Evolutionary conservation across 1,140 invertebrate species (phyloP).

Genomic region (Antheraea pernyi): DNA sequence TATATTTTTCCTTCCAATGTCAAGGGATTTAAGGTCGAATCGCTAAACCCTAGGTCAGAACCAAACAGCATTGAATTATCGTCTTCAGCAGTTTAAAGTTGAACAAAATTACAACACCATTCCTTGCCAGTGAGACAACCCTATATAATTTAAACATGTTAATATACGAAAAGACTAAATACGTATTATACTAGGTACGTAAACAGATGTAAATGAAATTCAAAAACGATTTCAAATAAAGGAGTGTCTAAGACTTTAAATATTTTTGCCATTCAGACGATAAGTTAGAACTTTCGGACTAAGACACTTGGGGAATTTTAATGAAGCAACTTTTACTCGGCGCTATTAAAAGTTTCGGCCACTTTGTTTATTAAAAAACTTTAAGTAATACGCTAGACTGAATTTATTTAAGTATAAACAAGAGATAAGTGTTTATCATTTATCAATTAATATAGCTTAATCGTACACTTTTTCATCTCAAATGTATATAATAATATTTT

Average conservation of each 20-base stretch:
- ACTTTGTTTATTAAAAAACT: constrained; percentile 30
- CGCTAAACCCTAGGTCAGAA: too few relatives aligned
- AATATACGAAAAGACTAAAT: too few relatives aligned
- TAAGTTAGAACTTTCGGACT: background rate
- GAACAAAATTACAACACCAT: too few relatives aligned
- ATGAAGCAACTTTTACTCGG: constrained; percentile 26
- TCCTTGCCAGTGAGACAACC: too few relatives aligned
- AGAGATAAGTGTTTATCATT: background rate
- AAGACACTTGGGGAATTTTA: constrained; percentile 11
- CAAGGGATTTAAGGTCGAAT: too few relatives aligned
- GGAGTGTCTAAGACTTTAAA: background rate
- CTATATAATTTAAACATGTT: too few relatives aligned
- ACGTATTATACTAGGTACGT: background rate
- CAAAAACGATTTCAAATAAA: background rate
- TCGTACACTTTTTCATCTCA: too few relatives aligned
- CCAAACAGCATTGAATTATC: too few relatives aligned
- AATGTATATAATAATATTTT: too few relatives aligned
- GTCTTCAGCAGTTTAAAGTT: too few relatives aligned
- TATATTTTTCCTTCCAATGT: too few relatives aligned
- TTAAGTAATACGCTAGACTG: constrained; percentile 17
- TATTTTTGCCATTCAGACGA: background rate
- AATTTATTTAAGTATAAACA: constrained; percentile 8
- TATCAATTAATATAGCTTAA: background rate
- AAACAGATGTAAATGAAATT: constrained; percentile 3
- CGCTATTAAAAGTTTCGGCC: constrained; percentile 18